A percentile compares a stretch with the other conserved stretches of the same genome.
These are phyloP conservation scores for Lysiphlebus fabarum DNA, from an alignment of 1,140 invertebrate species.

Conservation along the genomic window DNA sequence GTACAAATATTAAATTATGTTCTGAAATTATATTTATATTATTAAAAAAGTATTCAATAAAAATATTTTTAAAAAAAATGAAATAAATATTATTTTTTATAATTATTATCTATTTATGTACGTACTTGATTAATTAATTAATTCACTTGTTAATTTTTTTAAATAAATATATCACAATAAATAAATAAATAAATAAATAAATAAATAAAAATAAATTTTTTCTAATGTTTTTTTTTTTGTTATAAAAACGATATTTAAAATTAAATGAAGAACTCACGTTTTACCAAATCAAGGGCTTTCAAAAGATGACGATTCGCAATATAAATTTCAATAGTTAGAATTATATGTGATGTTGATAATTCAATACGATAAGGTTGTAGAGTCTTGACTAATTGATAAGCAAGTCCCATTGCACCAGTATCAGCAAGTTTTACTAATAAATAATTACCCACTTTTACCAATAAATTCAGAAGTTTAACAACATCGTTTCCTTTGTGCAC, in stretches of 20 bases:
- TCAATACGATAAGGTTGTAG: slow-evolving; percentile 17
- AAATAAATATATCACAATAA: slow-evolving; percentile 24
- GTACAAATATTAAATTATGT: slow-evolving; percentile 20
- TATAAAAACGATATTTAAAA: background rate
- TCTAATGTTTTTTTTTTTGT: background rate
- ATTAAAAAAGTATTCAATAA: too few species aligned
- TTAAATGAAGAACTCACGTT: slow-evolving; percentile 33
- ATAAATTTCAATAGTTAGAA: slow-evolving; percentile 39
- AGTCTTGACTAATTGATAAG: slow-evolving; percentile 31
- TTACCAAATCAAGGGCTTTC: slow-evolving; percentile 36
- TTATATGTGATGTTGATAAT: slow-evolving; percentile 25
- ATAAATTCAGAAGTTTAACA: slow-evolving; percentile 17
- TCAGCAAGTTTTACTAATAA: slow-evolving; percentile 34
- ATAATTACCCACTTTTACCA: slow-evolving; percentile 27
- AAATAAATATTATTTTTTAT: too few species aligned
- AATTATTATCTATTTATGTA: background rate
- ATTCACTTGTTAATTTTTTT: slow-evolving; percentile 26
- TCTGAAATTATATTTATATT: slow-evolving; percentile 26
- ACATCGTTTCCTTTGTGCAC: slow-evolving; percentile 22
- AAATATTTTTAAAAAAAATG: too few species aligned
- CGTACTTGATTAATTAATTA: slow-evolving; percentile 11
- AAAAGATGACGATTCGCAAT: slow-evolving; percentile 36
- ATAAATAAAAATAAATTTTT: slow-evolving; percentile 1
- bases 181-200: slow-evolving; percentile 2
- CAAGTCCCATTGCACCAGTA: slow-evolving; percentile 32